Conservation (phyloP, 2,888 invertebrate species). For the Oxytorus armatus region DNA sequence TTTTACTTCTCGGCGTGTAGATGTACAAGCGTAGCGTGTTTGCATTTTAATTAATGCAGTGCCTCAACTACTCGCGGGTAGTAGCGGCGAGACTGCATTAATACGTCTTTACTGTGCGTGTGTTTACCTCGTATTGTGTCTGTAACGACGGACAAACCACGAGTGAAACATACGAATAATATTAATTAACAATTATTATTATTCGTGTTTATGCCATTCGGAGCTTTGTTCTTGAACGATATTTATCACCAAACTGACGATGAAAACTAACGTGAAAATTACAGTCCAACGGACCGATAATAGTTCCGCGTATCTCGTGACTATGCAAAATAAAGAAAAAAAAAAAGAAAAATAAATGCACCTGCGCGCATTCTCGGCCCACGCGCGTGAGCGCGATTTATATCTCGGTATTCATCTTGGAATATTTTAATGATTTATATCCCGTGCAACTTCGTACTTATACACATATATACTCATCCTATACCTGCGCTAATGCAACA, state of each 20-base stretch:
- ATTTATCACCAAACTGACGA: slow-evolving; percentile 37
- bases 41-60: slow-evolving; percentile 46
- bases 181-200: slow-evolving; percentile 38
- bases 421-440: slow-evolving; percentile 54
- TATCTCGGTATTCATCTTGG: slow-evolving; percentile 40
- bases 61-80: background rate
- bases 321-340: slow-evolving; percentile 27
- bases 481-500: slow-evolving; percentile 7
- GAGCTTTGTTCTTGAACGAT: slow-evolving; percentile 7
- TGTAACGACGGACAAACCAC: no score
- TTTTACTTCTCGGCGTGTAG: background rate
- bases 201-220: slow-evolving; percentile 33
- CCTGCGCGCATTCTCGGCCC: slow-evolving; percentile 46
- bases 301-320: slow-evolving; percentile 40
- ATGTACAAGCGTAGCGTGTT: slow-evolving; percentile 1
- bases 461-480: slow-evolving; percentile 12
- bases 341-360: slow-evolving; percentile 24
- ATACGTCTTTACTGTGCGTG: no score
- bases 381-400: slow-evolving; percentile 50
- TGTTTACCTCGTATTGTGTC: no score
- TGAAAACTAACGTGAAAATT: slow-evolving; percentile 35
- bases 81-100: no score
- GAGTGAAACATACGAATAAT: slow-evolving; percentile 17
- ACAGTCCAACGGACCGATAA: slow-evolving; percentile 14
- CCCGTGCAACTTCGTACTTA: background rate